Evolutionary conservation across 2,113 vertebrate species (phyloP), one percentile per base, ranked within the genome.

Genomic region (Otis tarda): DNA sequence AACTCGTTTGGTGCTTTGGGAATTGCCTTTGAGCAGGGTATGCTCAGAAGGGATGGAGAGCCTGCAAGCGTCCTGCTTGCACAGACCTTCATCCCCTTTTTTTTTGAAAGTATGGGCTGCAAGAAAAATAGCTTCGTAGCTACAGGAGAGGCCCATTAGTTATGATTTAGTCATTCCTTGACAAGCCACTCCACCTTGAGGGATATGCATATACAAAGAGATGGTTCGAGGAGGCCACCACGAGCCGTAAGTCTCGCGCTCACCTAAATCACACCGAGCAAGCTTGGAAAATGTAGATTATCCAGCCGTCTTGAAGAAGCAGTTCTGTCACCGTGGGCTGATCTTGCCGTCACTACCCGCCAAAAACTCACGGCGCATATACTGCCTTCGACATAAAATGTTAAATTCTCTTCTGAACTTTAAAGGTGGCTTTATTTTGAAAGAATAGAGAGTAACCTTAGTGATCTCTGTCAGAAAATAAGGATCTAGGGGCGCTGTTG

Each of bases 381-480:
- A 4, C 68, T 55, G 69, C 50, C 77, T 53, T 59, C 7, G 8
- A 30, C 35, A 9, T 22, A 21, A n/a, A 60, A 19, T 11, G 92
- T 70, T 89, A 55, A 93, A 33, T 35, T 89, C 73, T 37, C 27
- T 27, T 33, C 85, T 92, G 68, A 81, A 60, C 92, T 75, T 64
- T 30, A 68, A 89, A 87, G 76, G 75, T 89, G 87, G n/a, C 39
- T 91, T 94, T 70, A 22, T 86, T 90, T 89, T 41, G 86, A 83
- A 84, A 88, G 90, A 90, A 74, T 73, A 81, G 56, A 78, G 80
- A 86, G 33, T 73, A n/a, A 92, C 88, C 92, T 73, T 25, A 1
- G 52, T 37, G 90, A 75, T 56, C 95, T 55, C 90, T 94, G 89
- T 69, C 94, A 91, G 90, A 63, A 85, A 90, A 76, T 30, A 5